Base-by-base conservation (phyloP, 2,888 invertebrate genomes). In the Nemapogon koenigi region DNA sequence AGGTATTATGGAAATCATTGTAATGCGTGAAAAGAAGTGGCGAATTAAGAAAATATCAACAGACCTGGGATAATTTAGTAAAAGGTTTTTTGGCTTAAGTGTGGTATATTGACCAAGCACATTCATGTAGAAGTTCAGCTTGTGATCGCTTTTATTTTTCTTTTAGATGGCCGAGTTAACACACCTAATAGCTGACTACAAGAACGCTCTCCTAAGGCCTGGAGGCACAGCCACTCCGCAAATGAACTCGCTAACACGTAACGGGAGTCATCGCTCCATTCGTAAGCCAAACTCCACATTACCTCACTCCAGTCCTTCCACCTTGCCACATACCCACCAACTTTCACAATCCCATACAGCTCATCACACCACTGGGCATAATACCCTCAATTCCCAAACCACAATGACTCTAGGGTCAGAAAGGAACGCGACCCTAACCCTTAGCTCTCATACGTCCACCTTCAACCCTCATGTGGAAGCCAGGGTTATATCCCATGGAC, bases 131-230 rank as follows among this genome's bases (percentile, higher is more conserved):
- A 7, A 22, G 6, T 6, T 22, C 7, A 22, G 6, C 22, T 22
- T 10, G 22, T 10, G 6, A 7, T 22, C 10, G 8, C 6, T 13
- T 28, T 28, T n/a, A 7, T 7, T 28, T 28, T 28, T 28, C 13
- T 28, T 41, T 2, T 69, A 89, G 89, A 94, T 95, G 68, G 83
- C 91, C 39, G 94, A 95, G 79, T 85, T 95, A 41, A 95, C 95
- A 0, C 82, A 94, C 45, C 80, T 95, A 16, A 94, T 94, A 57
- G 94, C 95, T 16, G 95, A 95, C 71, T 95, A 95, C 67, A 95
- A 94, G 87, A 95, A 95, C 75, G 90, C 93, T 0, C 63, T 92
- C 48, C 88, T 88, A 0, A 88, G 89, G 22, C 86, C 88, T 39
- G 85, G 87, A 28, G 73, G 83, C 41, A 85, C 89, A 0, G 89